Evolutionary conservation across 2,888 invertebrate genomes (phyloP), one percentile per base, ranked within the genome.

Genomic region (Eupithecia subumbrata): DNA sequence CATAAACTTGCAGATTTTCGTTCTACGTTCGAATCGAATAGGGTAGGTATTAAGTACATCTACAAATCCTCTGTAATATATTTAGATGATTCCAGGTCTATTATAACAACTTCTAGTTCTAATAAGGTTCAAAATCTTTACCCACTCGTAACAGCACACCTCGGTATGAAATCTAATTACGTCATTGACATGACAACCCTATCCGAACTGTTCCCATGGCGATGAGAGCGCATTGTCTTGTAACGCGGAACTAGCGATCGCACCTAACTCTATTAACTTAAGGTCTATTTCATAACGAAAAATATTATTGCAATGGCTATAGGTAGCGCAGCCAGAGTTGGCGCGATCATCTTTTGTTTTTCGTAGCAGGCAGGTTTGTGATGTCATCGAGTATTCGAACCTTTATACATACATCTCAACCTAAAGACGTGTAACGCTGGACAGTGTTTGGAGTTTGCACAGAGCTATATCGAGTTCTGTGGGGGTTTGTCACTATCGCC

Each of bases 151-250:
- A 78, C 78, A 75, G 73, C 43, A 67, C 52, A 63, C 69, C 72
- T 71, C 67, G 52, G 34, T 71, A 78, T 74, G 63, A 78, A 71
- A 79, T 78, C 75, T 78, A 76, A 80, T 81, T 79, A 80, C 80
- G 73, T 76, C 75, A 76, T 67, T 37, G 66, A n/a, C n/a, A 76
- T 77, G 83, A 40, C 85, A 90, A 79, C 90, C 89, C 88, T 90
- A 84, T 79, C 76, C 76, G 76, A 72, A 71, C 70, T 84, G 85
- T 92, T 92, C 93, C 91, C 93, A 93, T 91, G 89, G 86, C 88
- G 89, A 86, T 87, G 88, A 86, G 88, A 90, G 88, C 86, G 90
- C 90, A 91, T 92, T 92, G 92, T 92, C 86, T 89, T 82, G 37
- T 74, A 80, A 89, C 83, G 86, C 89, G 92, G 91, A 92, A 92